These are phyloP conservation scores for Macrophya alboannulata DNA, from an alignment of 2,888 invertebrate species.

Conservation along the genomic window DNA sequence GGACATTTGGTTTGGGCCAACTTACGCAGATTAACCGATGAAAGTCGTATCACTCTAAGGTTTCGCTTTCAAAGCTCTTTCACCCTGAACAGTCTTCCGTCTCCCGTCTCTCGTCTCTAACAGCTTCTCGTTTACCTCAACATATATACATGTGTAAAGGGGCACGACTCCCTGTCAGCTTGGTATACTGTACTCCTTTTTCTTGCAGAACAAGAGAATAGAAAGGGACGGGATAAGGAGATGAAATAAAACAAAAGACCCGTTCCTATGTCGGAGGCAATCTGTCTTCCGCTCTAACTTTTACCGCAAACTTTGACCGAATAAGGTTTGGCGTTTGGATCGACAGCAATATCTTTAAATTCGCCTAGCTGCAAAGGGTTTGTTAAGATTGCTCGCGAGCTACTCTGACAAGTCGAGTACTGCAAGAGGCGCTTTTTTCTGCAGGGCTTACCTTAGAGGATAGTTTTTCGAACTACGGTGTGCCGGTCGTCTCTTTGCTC, in stretches of 20 bases:
- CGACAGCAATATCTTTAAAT: not conserved
- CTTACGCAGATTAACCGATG: not conserved
- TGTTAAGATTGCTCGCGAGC: slow-evolving; percentile 7
- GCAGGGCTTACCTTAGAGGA: not conserved
- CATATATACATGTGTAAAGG: not conserved
- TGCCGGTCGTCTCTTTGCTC: not conserved
- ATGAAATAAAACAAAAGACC: slow-evolving; percentile 29
- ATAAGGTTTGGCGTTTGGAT: slow-evolving; percentile 30
- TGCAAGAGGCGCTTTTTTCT: not conserved
- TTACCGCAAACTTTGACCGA: slow-evolving; percentile 27
- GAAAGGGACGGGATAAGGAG: slow-evolving; percentile 27
- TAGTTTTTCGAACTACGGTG: not conserved
- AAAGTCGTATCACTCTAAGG: not conserved
- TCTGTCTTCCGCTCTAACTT: slow-evolving; percentile 46
- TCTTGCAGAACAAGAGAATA: slow-evolving; percentile 11
- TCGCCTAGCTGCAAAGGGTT: not conserved
- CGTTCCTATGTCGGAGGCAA: slow-evolving; percentile 31
- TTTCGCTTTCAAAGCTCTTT: not conserved
- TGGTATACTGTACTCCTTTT: slow-evolving; percentile 22
- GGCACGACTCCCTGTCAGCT: not conserved
- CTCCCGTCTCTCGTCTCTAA: not conserved
- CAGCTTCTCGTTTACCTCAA: not conserved
- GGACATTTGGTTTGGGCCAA: not conserved
- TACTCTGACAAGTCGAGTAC: slow-evolving; percentile 10
- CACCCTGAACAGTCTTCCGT: not conserved